A percentile compares a stretch with the other conserved stretches of the same genome.
Evolutionary conservation across 2,888 invertebrate genomes (phyloP).

Genomic region (Parapristionchus giblindavisi): DNA sequence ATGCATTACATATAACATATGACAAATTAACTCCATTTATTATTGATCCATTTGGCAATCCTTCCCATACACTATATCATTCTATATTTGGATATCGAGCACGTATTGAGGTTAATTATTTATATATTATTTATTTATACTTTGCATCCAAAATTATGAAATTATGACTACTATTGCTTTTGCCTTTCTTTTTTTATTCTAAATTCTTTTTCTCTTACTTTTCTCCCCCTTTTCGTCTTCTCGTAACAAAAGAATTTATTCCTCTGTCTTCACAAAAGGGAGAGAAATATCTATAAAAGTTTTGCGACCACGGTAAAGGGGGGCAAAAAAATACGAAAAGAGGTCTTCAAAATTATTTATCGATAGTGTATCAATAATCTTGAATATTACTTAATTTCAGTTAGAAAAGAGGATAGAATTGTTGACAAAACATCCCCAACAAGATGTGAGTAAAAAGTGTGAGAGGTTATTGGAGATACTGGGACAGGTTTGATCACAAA

Average conservation of each 20-base stretch:
- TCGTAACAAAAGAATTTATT: background rate
- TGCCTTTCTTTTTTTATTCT: no score
- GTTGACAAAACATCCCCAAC: constrained; percentile 47
- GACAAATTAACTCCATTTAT: constrained; percentile 54
- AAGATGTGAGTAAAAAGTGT: constrained; percentile 57
- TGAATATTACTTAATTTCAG: background rate
- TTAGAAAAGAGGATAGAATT: constrained; percentile 46
- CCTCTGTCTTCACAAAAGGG: background rate
- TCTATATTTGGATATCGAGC: constrained; percentile 34
- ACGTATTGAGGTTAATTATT: constrained; percentile 2
- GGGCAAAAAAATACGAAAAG: no score
- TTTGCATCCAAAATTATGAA: background rate
- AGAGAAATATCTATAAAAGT: background rate
- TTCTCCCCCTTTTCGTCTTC: no score
- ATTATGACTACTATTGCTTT: no score
- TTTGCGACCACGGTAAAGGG: no score
- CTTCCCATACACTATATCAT: constrained; percentile 57
- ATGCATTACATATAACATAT: constrained; percentile 60
- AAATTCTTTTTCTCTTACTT: no score
- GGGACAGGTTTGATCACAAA: constrained; percentile 45
- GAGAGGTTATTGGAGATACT: constrained; percentile 54
- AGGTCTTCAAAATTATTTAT: background rate
- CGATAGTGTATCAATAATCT: background rate
- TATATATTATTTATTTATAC: no score
- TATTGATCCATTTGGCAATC: constrained; percentile 64